Evolutionary conservation across 2,797 vertebrate species (phyloP).

Genomic region (Rhinoraja longicauda): DNA sequence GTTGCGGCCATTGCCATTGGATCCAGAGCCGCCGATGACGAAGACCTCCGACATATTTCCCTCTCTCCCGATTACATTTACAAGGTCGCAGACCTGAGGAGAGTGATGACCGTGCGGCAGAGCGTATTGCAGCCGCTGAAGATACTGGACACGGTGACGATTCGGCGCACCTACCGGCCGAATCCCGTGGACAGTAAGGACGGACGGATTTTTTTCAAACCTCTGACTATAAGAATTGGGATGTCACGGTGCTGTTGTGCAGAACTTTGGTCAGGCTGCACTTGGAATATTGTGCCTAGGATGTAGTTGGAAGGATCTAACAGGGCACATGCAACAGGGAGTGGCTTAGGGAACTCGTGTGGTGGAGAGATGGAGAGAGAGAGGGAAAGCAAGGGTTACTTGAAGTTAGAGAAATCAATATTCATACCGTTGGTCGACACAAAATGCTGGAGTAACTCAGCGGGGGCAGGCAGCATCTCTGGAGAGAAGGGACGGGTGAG

Average conservation of each 20-base stretch:
- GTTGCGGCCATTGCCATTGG: neutral
- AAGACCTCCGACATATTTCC: slow-evolving; percentile 1
- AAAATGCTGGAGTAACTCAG: too few relatives aligned
- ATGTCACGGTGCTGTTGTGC: too few relatives aligned
- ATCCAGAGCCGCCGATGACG: neutral
- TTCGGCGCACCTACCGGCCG: neutral
- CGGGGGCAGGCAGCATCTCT: too few relatives aligned
- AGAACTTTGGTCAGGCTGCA: too few relatives aligned
- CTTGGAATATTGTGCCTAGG: too few relatives aligned
- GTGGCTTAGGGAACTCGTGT: too few relatives aligned
- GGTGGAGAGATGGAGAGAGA: too few relatives aligned
- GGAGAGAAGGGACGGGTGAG: too few relatives aligned
- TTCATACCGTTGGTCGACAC: neutral
- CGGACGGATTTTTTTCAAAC: neutral
- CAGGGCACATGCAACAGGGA: too few relatives aligned
- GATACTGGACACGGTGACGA: neutral
- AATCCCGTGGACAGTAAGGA: neutral
- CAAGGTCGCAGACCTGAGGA: neutral
- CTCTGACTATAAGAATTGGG: neutral
- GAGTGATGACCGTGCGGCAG: neutral
- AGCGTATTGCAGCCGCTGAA: neutral
- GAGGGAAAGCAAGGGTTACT: too few relatives aligned
- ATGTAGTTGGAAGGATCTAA: too few relatives aligned
- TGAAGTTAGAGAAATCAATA: too few relatives aligned
- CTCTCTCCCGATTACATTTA: neutral